Base-by-base conservation (phyloP, 1,140 invertebrate species). In the Solenopsis fugax region DNA sequence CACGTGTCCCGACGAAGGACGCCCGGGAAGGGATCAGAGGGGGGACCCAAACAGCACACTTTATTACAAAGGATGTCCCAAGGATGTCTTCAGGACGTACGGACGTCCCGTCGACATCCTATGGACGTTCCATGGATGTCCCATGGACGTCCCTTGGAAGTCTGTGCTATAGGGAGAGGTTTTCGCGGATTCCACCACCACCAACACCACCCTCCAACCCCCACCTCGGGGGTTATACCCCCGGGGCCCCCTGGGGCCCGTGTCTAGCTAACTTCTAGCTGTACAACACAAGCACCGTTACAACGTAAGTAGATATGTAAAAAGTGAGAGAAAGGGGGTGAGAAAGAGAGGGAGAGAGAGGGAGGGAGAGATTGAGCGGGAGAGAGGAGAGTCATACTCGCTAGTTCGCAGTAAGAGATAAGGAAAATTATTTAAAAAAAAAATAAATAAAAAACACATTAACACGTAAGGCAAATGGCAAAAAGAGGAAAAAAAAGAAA, bases 401-500 rank as follows among this genome's bases (percentile, higher is more conserved):
- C 29, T 84, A 84, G 13, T 73, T 84, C 29, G 69, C 69, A 75
- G 69, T 84, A 60, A 60, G 69, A 75, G 29, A 41, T 58, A 45
- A 54, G 12, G 41, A 73, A 88, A 62, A 62, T 21, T 56, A 29
- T 29, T 29, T 1, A 29, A 29, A 56, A 56, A 34, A 37, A 62
- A 56, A 77, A 69, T 41, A 52, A 52, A n/a, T n/a, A n/a, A 48
- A 65, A 67, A 67, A 2, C 37, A 21, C 37, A 34, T 84, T 84
- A 84, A 37, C 24, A 84, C 34, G 29, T 65, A 34, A 85, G 56
- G 48, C 29, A 78, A 67, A 62, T n/a, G 64, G 86, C 69, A 86
- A n/a, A 89, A 87, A 64, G 21, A 87, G 21, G 82, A 54, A 60
- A 86, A 77, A 50, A 69, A 87, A 45, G 4, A 73, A 5, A 87